These are phyloP conservation scores for Osmoderma eremita DNA, from an alignment of 2,888 invertebrate genomes.

Conservation along the genomic window DNA sequence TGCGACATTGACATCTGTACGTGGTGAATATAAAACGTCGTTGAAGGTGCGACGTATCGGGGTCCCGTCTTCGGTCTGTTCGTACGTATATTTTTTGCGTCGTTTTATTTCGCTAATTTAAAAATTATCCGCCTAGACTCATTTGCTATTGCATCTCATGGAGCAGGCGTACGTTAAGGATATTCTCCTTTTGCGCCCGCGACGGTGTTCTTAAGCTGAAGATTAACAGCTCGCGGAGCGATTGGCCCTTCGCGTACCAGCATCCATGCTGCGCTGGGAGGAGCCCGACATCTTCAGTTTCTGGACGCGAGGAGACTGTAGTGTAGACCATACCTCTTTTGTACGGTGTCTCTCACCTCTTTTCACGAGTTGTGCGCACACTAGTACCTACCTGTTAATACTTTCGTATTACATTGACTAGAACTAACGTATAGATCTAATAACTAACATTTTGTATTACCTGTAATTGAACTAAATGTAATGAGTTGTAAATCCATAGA, in stretches of 20 bases:
- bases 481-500: too few species aligned
- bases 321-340: constrained; percentile 28
- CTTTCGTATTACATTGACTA: too few species aligned
- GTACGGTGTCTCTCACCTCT: constrained; percentile 7
- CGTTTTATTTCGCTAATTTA: too few species aligned
- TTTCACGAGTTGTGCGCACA: background rate
- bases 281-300: constrained; percentile 59
- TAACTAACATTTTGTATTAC: too few species aligned
- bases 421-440: background rate
- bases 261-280: constrained; percentile 66
- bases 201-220: constrained; percentile 42
- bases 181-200: constrained; percentile 30
- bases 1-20: constrained; percentile 36
- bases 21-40: background rate
- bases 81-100: too few species aligned
- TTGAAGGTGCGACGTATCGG: too few species aligned
- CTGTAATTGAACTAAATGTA: too few species aligned
- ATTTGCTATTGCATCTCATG: background rate
- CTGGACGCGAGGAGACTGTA: constrained; percentile 39
- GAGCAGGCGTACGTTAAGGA: constrained; percentile 15
- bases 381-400: too few species aligned
- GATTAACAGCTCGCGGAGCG: constrained; percentile 47
- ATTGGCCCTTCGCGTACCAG: constrained; percentile 62
- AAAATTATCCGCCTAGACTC: too few species aligned
- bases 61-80: too few species aligned